Conservation (phyloP, 2,888 invertebrate genomes). For the Rhaphigaster nebulosa region DNA sequence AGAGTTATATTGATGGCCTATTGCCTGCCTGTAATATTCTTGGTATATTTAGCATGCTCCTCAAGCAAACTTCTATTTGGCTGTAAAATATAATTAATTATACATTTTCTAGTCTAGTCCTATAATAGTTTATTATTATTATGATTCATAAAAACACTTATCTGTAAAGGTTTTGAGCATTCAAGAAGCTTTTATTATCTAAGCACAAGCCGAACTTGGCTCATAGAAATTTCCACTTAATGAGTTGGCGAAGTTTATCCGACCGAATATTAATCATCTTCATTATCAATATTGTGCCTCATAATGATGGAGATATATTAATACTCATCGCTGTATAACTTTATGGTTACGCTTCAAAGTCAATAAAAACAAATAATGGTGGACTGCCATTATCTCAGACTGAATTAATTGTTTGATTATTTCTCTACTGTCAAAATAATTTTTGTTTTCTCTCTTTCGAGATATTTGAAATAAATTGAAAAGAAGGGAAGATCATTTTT, state of each 20-base stretch:
- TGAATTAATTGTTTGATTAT: neutral
- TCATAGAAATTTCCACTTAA: neutral
- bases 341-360: neutral
- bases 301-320: neutral
- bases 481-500: too few species aligned
- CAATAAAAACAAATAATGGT: neutral
- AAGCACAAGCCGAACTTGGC: neutral
- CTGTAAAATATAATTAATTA: neutral
- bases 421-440: too few species aligned
- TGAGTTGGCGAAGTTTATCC: neutral
- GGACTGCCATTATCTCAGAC: neutral
- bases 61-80: neutral
- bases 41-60: neutral
- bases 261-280: neutral
- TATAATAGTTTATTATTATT: neutral
- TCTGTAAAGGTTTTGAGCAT: neutral
- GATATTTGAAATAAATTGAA: too few species aligned
- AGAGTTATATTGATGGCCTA: neutral
- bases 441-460: too few species aligned
- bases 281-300: neutral
- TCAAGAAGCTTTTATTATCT: neutral
- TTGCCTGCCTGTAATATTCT: neutral
- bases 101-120: neutral
- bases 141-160: neutral
- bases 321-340: neutral